Base-by-base conservation (phyloP, 2,888 invertebrate species). In the Bimastos eiseni region DNA sequence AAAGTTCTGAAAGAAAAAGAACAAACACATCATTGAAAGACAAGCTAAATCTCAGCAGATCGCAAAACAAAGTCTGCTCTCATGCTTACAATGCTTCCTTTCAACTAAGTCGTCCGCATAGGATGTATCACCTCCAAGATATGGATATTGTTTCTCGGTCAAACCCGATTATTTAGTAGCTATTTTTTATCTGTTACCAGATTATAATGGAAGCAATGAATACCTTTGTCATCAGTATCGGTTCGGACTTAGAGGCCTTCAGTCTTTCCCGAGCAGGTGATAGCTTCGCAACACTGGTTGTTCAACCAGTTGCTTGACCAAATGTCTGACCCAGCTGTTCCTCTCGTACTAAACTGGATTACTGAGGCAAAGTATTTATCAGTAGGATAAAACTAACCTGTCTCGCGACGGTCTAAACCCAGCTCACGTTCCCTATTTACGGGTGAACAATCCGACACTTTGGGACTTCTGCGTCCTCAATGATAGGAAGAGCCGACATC, bases 401-500 rank as follows among this genome's bases (percentile, higher is more conserved):
- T 96, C 96, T 96, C 96, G 96, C 96, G 96, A 96, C 96, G 96
- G 96, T 96, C 96, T 96, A 96, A 96, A 96, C 96, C 96, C 96
- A 96, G 96, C 96, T 96, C 49, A 49, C 49, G 49, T 49, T 49
- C 49, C 49, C 49, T 49, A 49, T 49, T 96, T 95, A 96, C 95
- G 96, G 96, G 96, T 96, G 96, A 96, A 96, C 96, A 96, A 96
- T 96, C 96, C 96, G 96, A 96, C 96, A 96, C 96, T 96, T 96
- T 96, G 96, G 95, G 96, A 96, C 96, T 96, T 96, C 96, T 96
- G 96, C 96, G 96, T 96, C n/a, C 96, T 95, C 96, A 96, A 96
- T 96, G 96, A 96, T 96, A 96, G 96, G 96, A 96, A 96, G 96
- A 97, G 96, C 96, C 96, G 96, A 96, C 96, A 96, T 96, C 96